Evolutionary conservation across 2,113 vertebrate species (phyloP).

Genomic region (Callospermophilus lateralis): DNA sequence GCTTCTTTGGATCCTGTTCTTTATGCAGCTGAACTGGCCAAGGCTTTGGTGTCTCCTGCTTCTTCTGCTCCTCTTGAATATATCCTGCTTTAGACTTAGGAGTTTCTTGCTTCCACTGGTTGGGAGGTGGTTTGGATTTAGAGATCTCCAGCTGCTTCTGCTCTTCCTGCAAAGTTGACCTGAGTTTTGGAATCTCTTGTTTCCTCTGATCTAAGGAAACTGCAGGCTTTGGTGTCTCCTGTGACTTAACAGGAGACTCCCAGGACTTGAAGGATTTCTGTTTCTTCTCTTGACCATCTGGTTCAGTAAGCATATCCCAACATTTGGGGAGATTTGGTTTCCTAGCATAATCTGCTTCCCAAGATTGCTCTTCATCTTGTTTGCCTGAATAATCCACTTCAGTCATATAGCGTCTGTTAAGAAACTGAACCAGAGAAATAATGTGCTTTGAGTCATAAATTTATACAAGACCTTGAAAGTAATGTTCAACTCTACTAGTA

Average conservation of each 20-base stretch:
- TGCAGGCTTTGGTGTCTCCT: conserved; percentile 75
- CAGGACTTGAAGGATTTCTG: conserved; percentile 84
- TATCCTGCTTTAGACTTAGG: conserved; percentile 90
- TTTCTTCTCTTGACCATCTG: conserved; percentile 83
- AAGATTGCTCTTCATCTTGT: conserved; percentile 85
- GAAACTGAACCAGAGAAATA: conserved; percentile 90
- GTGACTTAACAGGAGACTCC: conserved; percentile 84
- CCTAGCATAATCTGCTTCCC: conserved; percentile 89
- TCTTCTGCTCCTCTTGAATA: conserved; percentile 82
- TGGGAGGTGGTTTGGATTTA: conserved; percentile 77
- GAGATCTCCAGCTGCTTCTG: conserved; percentile 81
- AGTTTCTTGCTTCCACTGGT: conserved; percentile 85
- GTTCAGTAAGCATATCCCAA: conserved; percentile 90
- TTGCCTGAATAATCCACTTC: conserved; percentile 85
- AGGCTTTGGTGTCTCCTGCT: conserved; percentile 83
- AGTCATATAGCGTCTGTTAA: conserved; percentile 91
- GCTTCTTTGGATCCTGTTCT: conserved; percentile 78
- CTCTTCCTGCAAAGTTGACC: conserved; percentile 90
- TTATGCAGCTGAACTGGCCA: conserved; percentile 81
- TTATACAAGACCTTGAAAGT: neutral
- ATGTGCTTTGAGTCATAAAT: conserved; percentile 59
- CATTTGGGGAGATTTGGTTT: conserved; percentile 92
- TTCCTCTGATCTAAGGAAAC: conserved; percentile 80
- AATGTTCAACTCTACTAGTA: neutral
- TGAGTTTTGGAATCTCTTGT: conserved; percentile 90